These are phyloP conservation scores for Petrolisthes manimaculis DNA, from an alignment of 2,888 invertebrate species.

Conservation along the genomic window DNA sequence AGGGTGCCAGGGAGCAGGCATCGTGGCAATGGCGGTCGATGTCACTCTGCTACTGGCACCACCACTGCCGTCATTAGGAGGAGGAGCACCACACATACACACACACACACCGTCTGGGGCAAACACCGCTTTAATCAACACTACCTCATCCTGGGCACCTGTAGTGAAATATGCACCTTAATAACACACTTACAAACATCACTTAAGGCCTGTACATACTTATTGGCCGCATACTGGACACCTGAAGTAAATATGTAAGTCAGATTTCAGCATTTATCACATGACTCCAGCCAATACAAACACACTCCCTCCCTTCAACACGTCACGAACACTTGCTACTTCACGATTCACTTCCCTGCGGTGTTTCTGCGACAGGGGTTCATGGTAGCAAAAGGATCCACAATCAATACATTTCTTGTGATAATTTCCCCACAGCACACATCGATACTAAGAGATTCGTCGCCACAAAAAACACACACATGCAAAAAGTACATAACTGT, in stretches of 20 bases:
- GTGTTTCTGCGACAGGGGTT: too few relatives aligned
- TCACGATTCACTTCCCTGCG: too few relatives aligned
- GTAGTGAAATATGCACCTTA: background rate
- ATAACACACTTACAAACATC: background rate
- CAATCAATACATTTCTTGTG: too few relatives aligned
- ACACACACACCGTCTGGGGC: background rate
- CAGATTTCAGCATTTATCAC: background rate
- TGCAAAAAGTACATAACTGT: too few relatives aligned
- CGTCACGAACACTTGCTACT: background rate
- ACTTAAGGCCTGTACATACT: background rate
- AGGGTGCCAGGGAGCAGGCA: slow-evolving; percentile 6
- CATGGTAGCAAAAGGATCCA: too few relatives aligned
- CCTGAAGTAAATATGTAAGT: background rate
- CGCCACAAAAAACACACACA: too few relatives aligned
- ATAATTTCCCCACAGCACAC: too few relatives aligned
- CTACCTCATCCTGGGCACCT: slow-evolving; percentile 31
- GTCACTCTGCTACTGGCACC: slow-evolving; percentile 9
- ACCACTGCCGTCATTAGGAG: slow-evolving; percentile 13
- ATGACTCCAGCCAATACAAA: background rate
- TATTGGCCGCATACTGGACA: background rate
- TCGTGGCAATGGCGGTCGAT: slow-evolving; percentile 15
- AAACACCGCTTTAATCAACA: slow-evolving; percentile 13
- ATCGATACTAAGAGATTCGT: too few relatives aligned
- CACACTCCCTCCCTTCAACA: background rate
- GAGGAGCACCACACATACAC: slow-evolving; percentile 12